phyloP scores from a whole-genome alignment of 2,113 vertebrate genomes.

The Theristicus caerulescens region DNA sequence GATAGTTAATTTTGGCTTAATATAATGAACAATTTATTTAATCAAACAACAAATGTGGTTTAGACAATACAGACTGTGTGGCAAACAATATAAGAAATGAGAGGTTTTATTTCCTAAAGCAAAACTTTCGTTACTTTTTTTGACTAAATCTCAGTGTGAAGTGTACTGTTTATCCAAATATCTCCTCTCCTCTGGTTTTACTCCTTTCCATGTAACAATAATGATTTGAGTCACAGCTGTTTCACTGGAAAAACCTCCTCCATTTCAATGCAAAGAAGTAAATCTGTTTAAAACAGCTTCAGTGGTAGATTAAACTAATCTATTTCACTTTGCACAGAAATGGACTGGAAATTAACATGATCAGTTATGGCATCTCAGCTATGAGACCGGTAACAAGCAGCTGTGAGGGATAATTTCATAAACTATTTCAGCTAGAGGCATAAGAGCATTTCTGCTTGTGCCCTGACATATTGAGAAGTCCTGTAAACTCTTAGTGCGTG shows the following conservation, averaged over 20 bases:
- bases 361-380: constrained; percentile 26
- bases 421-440: not conserved
- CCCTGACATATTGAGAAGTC: not conserved
- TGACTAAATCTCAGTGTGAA: not conserved
- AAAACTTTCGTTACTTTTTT: not conserved
- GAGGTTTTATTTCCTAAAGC: rapidly evolving
- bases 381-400: constrained; percentile 17
- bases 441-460: not conserved
- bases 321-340: constrained; percentile 46
- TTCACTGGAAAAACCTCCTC: not conserved
- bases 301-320: constrained; percentile 47
- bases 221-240: not conserved
- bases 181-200: not conserved
- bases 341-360: constrained; percentile 42
- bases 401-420: constrained; percentile 35
- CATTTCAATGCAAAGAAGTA: constrained; percentile 9
- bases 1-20: not conserved
- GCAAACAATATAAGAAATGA: not conserved
- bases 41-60: not conserved
- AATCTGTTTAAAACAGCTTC: constrained; percentile 26
- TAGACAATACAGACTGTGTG: not conserved
- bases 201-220: not conserved
- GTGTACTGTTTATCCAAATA: not conserved
- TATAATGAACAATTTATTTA: not conserved
- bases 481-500: not conserved